Evolutionary conservation across 1,140 invertebrate species (phyloP).

Genomic region (Aphelenchoides avenae): DNA sequence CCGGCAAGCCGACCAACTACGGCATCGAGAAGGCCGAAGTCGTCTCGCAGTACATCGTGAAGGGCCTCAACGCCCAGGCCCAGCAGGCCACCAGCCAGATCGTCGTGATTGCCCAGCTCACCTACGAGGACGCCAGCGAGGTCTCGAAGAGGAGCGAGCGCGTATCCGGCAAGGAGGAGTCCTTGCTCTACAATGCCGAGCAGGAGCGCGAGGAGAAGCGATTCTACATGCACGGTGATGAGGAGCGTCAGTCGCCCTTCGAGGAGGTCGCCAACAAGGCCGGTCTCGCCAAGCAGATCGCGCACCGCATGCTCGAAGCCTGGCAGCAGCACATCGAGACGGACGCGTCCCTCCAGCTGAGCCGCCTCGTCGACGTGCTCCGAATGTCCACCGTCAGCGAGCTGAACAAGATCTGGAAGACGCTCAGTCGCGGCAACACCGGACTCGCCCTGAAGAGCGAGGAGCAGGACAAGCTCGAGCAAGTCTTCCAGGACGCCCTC

Average conservation of each 20-base stretch:
- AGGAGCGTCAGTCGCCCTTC: conserved; percentile 23
- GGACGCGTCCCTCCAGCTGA: conserved; percentile 2
- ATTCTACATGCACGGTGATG: conserved; percentile 43
- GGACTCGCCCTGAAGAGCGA: conserved; percentile 8
- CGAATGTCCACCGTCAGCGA: conserved; percentile 41
- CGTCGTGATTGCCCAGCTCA: conserved; percentile 4
- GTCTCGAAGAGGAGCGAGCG: conserved; percentile 20
- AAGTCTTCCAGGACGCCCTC: conserved; percentile 42
- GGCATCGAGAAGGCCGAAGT: too few relatives aligned
- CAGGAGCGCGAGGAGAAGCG: conserved; percentile 36
- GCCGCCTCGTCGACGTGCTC: conserved; percentile 41
- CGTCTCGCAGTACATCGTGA: background rate
- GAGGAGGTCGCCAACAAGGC: conserved; percentile 16
- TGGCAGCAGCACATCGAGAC: conserved; percentile 28
- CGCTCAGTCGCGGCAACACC: conserved; percentile 6
- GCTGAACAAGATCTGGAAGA: conserved; percentile 32
- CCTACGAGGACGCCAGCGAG: conserved; percentile 15
- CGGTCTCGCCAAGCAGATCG: conserved; percentile 8
- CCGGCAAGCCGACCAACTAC: too few relatives aligned
- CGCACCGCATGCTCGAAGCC: conserved; percentile 7
- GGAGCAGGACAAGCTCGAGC: conserved; percentile 22
- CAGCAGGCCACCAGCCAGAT: conserved; percentile 8
- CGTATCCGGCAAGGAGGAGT: conserved; percentile 23
- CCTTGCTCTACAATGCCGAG: conserved; percentile 39
- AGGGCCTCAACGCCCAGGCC: too few relatives aligned